phyloP scores from a whole-genome alignment of 2,888 invertebrate genomes.

The Allygus modestus region DNA sequence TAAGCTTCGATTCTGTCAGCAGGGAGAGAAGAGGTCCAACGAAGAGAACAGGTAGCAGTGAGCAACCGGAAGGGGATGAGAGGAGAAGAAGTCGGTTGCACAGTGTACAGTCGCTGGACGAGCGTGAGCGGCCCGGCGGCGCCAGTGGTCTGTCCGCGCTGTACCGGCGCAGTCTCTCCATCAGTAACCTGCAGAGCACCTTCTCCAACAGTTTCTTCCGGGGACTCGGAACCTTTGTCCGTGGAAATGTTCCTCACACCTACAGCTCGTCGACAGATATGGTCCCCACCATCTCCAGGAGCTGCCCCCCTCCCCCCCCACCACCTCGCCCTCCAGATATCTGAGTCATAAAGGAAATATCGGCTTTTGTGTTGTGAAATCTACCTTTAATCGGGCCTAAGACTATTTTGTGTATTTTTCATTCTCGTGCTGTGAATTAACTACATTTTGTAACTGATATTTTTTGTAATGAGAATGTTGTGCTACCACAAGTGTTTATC shows the following conservation, averaged over 20 bases:
- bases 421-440: conserved; percentile 50
- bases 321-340: conserved; percentile 42
- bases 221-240: conserved; percentile 50
- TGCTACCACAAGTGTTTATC: conserved; percentile 24
- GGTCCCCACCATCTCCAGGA: conserved; percentile 32
- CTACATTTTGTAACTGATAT: conserved; percentile 54
- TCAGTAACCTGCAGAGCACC: conserved; percentile 58
- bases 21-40: conserved; percentile 39
- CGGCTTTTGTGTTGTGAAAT: conserved; percentile 1
- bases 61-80: not conserved
- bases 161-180: conserved; percentile 59
- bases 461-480: conserved; percentile 39
- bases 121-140: conserved; percentile 26
- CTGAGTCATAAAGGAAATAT: conserved; percentile 13
- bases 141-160: conserved; percentile 23
- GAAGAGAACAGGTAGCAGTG: conserved; percentile 16
- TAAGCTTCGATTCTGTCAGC: conserved; percentile 33
- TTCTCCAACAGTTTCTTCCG: conserved; percentile 40
- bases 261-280: not conserved
- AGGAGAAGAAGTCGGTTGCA: conserved; percentile 35
- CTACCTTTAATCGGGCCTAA: conserved; percentile 43
- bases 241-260: conserved; percentile 45
- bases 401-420: conserved; percentile 25
- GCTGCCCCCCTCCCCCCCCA: conserved; percentile 28
- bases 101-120: conserved; percentile 57